Base-by-base conservation (phyloP, 53 echinoderm and acorn worm genomes). In the Astropecten irregularis region DNA sequence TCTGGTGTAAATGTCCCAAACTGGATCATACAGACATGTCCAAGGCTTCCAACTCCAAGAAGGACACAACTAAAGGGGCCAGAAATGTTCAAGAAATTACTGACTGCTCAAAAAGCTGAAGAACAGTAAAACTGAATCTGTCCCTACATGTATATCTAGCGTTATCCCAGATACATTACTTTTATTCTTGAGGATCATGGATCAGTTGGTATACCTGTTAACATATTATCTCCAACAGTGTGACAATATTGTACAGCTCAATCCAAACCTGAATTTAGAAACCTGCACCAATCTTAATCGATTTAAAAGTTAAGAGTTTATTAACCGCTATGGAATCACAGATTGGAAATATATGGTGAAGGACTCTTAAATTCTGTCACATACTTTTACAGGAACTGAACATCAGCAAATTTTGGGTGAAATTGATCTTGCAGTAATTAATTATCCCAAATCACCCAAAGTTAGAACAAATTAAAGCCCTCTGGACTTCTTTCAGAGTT, bases 1-100 rank as follows among this genome's bases (percentile, higher is more conserved):
- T 91, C 4, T 87, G 87, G 91, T 91, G 91, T 30, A 87, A 70
- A 61, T 91, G 91, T 54, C 34, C 81, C 22, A 91, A 79, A 70
- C 8, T 31, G 51, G 84, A 91, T 20, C 36, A 85, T 3, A 26
- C 53, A 36, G 81, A 91, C 31, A 65, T 54, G 9, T 32, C 65
- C 0, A 86, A 86, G 53, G 22, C 16, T 4, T 91, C n/a, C n/a
- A n/a, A 85, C 84, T 91, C 88, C 3, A 91, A 88, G 91, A 76
- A 57, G 4, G 87, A 91, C 46, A 32, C 69, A 3, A 71, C 16
- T 35, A 40, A 88, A 26, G 87, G 84, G 37, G 84, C 87, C 48
- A 15, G 84, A 16, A 76, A 83, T n/a, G 26, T 84, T 1, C 69
- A 83, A 39, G 81, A 87, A 84, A 91, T 91, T 15, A 54, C 40